Conservation (phyloP, 2,797 vertebrate genomes). For the Pseudochirops cupreus region DNA sequence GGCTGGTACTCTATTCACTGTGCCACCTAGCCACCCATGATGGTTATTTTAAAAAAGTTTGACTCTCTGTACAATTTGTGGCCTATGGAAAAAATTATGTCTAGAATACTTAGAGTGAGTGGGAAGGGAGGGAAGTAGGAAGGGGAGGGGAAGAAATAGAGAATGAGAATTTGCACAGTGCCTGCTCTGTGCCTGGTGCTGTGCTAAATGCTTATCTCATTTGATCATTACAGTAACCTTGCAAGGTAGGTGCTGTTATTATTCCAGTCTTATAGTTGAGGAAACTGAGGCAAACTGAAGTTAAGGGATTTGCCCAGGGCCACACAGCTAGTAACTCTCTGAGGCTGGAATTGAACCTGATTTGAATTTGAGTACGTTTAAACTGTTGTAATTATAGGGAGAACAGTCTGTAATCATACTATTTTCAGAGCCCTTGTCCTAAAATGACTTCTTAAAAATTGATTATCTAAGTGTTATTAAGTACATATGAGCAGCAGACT, state of each 20-base stretch:
- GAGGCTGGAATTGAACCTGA: neutral
- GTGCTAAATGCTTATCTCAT: neutral
- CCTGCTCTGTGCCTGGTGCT: neutral
- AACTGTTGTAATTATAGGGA: neutral
- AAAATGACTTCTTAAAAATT: neutral
- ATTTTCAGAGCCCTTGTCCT: neutral
- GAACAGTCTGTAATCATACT: neutral
- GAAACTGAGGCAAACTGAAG: neutral
- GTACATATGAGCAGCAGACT: neutral
- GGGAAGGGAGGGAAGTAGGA: neutral
- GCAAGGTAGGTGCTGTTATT: neutral
- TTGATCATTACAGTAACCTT: neutral
- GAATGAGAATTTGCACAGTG: neutral
- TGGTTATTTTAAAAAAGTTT: neutral
- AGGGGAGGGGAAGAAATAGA: neutral
- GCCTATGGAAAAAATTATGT: neutral
- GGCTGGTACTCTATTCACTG: too few relatives aligned
- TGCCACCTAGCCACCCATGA: neutral
- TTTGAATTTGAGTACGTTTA: neutral
- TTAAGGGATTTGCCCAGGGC: neutral
- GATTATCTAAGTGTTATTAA: neutral
- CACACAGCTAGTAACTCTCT: neutral
- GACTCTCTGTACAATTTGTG: neutral
- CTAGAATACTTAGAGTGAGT: neutral
- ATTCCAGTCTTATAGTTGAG: neutral